Evolutionary conservation across 2,113 vertebrate genomes (phyloP).

Genomic region (Carettochelys insculpta): DNA sequence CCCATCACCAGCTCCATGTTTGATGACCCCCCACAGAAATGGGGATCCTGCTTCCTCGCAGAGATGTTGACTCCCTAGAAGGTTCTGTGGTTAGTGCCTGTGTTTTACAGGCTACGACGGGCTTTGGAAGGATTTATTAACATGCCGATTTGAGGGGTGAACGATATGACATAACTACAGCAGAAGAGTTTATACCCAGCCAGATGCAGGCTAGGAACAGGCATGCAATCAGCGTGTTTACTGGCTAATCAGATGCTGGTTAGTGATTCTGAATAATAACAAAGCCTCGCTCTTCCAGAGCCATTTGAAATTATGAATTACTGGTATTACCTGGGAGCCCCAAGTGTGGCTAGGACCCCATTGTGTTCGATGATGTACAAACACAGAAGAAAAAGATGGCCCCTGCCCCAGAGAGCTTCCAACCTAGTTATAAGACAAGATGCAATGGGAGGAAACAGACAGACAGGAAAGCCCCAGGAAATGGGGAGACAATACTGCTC

Average conservation of each 20-base stretch:
- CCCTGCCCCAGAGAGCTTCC: background rate
- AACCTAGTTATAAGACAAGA: background rate
- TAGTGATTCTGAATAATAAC: background rate
- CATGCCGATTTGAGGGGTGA: background rate
- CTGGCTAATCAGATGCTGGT: background rate
- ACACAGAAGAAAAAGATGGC: background rate
- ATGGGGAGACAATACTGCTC: background rate
- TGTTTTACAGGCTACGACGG: accelerated
- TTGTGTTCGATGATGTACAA: background rate
- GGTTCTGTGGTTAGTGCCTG: background rate
- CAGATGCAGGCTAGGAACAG: background rate
- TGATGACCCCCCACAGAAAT: background rate
- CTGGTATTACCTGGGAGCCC: accelerated
- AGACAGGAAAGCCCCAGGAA: background rate
- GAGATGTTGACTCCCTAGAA: background rate
- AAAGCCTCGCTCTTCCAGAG: background rate
- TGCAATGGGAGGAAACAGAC: background rate
- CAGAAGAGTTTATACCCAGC: background rate
- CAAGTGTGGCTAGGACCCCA: background rate
- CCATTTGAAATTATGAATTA: conserved; percentile 14
- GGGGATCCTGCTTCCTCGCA: background rate
- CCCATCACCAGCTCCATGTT: background rate
- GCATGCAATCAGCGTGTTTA: background rate
- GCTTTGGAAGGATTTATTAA: background rate
- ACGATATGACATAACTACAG: background rate